Percentiles rank a stretch among this genome's conserved stretches.
phyloP scores from a whole-genome alignment of 2,113 vertebrate species.

The Petrocephalus microphthalmus region DNA sequence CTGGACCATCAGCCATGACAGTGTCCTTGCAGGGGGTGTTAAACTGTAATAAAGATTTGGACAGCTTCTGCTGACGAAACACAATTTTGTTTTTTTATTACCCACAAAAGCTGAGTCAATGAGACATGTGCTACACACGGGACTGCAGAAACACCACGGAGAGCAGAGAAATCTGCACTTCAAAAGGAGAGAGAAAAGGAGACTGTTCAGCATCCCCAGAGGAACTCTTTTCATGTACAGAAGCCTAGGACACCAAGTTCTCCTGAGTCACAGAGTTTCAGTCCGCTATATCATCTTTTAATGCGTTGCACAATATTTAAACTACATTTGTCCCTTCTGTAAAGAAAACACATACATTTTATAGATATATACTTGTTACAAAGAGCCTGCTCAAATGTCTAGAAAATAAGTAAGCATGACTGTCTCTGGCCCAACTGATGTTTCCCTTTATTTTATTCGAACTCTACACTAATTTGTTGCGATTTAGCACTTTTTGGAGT shows the following conservation, averaged over 20 bases:
- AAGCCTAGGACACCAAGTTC: background rate
- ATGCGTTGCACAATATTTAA: background rate
- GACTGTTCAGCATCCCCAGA: background rate
- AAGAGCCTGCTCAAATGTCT: conserved; percentile 6
- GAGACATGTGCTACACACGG: background rate
- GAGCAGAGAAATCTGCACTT: background rate
- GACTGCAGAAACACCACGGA: background rate
- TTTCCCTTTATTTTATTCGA: background rate
- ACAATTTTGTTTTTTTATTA: background rate
- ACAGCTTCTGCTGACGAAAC: background rate
- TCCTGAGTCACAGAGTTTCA: background rate
- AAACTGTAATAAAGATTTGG: background rate
- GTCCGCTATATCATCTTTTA: background rate
- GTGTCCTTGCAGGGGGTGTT: conserved; percentile 1
- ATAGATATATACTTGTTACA: background rate
- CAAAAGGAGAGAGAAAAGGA: background rate
- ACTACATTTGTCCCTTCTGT: background rate
- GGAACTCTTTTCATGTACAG: background rate
- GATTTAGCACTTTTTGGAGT: background rate
- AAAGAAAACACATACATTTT: background rate
- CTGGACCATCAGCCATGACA: background rate
- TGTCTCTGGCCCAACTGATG: background rate
- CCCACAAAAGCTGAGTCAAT: conserved; percentile 12
- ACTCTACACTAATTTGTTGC: background rate
- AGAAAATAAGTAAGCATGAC: conserved; percentile 1